phyloP scores from a whole-genome alignment of 2,888 invertebrate species.

The Acleris emargana region DNA sequence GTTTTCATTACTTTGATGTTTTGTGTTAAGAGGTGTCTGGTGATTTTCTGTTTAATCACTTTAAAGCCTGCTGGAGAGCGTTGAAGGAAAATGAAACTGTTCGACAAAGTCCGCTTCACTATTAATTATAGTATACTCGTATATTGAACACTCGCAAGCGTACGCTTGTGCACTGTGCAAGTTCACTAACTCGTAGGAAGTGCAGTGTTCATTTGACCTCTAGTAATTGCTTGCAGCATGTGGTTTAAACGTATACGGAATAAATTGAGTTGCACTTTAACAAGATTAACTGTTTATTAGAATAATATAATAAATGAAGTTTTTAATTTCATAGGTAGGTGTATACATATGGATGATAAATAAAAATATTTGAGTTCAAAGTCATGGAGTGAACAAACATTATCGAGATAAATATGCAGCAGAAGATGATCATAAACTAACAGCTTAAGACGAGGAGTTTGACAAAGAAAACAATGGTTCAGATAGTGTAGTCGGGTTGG shows the following conservation, averaged over 20 bases:
- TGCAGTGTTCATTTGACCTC: conserved; percentile 18
- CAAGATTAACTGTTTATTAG: not conserved
- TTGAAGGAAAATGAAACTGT: conserved; percentile 52
- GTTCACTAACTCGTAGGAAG: conserved; percentile 17
- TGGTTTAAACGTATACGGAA: not conserved
- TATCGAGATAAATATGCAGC: conserved; percentile 49
- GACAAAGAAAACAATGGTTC: conserved; percentile 69
- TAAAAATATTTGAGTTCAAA: conserved; percentile 33
- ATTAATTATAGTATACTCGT: conserved; percentile 7
- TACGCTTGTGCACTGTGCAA: not conserved
- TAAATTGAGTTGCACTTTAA: not conserved
- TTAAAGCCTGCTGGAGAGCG: conserved; percentile 57
- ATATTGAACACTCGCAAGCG: conserved; percentile 5
- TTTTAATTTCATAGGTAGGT: too few species aligned
- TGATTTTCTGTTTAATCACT: conserved; percentile 70
- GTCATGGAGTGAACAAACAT: conserved; percentile 40
- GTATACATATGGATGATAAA: conserved; percentile 18
- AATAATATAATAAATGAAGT: conserved; percentile 2
- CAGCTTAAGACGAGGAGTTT: conserved; percentile 62
- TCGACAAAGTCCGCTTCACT: conserved; percentile 47
- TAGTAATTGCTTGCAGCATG: conserved; percentile 13
- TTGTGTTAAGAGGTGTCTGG: conserved; percentile 73
- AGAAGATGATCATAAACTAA: conserved; percentile 65
- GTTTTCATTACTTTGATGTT: conserved; percentile 79
- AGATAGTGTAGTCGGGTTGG: conserved; percentile 57